These are phyloP conservation scores for Neotoxoptera formosana DNA, from an alignment of 1,140 invertebrate species.

Conservation along the genomic window DNA sequence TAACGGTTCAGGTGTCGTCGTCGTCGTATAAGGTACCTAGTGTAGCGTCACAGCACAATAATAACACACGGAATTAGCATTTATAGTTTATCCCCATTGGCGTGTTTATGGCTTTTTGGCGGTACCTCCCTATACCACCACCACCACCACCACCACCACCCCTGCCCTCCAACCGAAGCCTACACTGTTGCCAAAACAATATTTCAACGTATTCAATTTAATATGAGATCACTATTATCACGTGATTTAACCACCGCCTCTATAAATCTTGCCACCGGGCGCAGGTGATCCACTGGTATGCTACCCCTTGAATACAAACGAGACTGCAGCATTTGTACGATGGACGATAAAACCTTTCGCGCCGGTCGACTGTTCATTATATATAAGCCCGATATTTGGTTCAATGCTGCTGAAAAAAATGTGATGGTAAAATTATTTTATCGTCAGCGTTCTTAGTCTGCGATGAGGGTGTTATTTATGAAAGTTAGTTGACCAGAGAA, in stretches of 20 bases:
- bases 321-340: not conserved
- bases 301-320: not conserved
- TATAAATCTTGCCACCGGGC: not conserved
- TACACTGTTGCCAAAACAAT: not conserved
- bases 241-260: not conserved
- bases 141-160: no score
- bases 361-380: not conserved
- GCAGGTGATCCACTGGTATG: not conserved
- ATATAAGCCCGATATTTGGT: not conserved
- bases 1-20: not conserved
- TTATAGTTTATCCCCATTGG: conserved; percentile 9
- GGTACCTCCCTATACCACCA: not conserved
- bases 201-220: conserved; percentile 7
- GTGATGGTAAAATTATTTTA: no score
- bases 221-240: not conserved
- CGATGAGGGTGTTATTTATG: not conserved
- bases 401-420: no score
- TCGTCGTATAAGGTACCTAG: not conserved
- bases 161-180: not conserved
- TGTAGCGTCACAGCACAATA: not conserved
- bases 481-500: not conserved
- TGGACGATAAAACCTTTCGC: not conserved
- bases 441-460: no score
- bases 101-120: not conserved
- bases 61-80: not conserved